Evolutionary conservation across 2,888 invertebrate species (phyloP).

Genomic region (Eristalinus aeneus): DNA sequence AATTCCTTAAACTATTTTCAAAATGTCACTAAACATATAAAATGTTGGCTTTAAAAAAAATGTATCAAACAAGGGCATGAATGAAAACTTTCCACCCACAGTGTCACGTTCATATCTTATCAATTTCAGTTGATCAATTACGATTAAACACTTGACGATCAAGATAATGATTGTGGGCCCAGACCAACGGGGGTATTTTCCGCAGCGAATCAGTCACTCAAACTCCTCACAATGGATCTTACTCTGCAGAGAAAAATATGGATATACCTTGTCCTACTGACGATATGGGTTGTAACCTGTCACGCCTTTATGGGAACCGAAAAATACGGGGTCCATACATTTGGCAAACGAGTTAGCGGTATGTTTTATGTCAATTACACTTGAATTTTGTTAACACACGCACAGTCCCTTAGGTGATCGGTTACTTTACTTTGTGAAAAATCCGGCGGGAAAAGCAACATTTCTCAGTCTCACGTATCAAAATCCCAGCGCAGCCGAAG

Average conservation of each 20-base stretch:
- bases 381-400: not conserved
- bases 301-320: not conserved
- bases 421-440: constrained; percentile 25
- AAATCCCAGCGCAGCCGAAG: not conserved
- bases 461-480: constrained; percentile 18
- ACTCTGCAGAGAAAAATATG: not conserved
- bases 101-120: not conserved
- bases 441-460: constrained; percentile 4
- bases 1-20: no score
- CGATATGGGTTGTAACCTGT: not conserved
- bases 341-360: constrained; percentile 29
- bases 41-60: no score
- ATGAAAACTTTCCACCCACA: not conserved
- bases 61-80: not conserved
- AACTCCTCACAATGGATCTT: not conserved
- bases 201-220: not conserved
- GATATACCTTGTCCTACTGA: not conserved
- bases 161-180: constrained; percentile 8
- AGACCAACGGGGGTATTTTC: not conserved
- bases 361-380: not conserved
- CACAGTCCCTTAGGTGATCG: constrained; percentile 21
- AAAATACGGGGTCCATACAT: constrained; percentile 11
- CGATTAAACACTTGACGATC: constrained; percentile 3
- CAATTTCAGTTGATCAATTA: constrained; percentile 6
- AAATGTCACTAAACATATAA: no score